Percentiles rank a stretch among this genome's conserved stretches.
Evolutionary conservation across 2,888 invertebrate species (phyloP).

Genomic region (Leptopilina drosophilae): DNA sequence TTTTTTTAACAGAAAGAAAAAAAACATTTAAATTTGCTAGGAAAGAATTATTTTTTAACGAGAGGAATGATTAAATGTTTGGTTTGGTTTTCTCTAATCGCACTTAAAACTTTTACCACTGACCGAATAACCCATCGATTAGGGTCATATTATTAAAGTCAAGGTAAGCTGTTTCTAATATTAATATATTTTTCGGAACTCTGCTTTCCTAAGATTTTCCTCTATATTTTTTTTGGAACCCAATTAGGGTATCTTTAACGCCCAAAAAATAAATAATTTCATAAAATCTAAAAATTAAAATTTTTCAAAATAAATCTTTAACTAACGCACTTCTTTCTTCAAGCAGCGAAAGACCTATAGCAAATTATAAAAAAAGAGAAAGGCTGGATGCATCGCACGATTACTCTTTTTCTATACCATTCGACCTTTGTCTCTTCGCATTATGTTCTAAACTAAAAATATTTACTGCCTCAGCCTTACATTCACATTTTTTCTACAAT

Average conservation of each 20-base stretch:
- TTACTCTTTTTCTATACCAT: slow-evolving; percentile 11
- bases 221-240: slow-evolving; percentile 40
- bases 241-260: background rate
- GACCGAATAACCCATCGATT: slow-evolving; percentile 42
- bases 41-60: background rate
- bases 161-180: slow-evolving; percentile 61
- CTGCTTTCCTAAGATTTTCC: slow-evolving; percentile 56
- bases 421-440: slow-evolving; percentile 19
- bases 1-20: background rate
- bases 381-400: slow-evolving; percentile 30
- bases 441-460: slow-evolving; percentile 18
- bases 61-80: slow-evolving; percentile 24
- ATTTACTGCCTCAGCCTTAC: slow-evolving; percentile 11
- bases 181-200: slow-evolving; percentile 54
- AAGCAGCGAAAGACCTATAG: slow-evolving; percentile 3
- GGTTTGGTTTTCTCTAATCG: slow-evolving; percentile 36
- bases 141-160: slow-evolving; percentile 53
- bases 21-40: background rate
- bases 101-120: slow-evolving; percentile 39
- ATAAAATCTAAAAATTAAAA: background rate
- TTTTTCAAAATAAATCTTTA: background rate
- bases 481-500: slow-evolving; percentile 2
- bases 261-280: background rate
- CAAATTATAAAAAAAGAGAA: slow-evolving; percentile 6
- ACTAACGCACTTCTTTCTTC: background rate